Conservation (phyloP, 2,797 vertebrate species). For the Chrysolophus pictus region DNA sequence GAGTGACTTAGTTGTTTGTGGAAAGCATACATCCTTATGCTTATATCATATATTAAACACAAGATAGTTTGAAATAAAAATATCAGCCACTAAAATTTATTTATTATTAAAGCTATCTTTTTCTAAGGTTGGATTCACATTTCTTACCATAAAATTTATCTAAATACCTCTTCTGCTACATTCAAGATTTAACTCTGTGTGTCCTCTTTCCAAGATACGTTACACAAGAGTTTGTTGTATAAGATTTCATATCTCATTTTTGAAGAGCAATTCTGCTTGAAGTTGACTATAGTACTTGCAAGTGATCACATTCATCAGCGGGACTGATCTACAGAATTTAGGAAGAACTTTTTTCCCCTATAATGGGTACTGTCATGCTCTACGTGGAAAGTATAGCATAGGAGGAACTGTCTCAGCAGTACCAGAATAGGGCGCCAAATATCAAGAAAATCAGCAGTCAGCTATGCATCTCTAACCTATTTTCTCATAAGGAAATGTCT, state of each 20-base stretch:
- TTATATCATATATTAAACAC: neutral
- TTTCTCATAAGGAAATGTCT: neutral
- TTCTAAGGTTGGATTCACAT: neutral
- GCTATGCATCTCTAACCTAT: neutral
- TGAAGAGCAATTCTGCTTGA: neutral
- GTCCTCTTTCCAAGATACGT: neutral
- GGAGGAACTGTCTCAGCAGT: neutral
- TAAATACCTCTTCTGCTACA: neutral
- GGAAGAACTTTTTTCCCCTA: neutral
- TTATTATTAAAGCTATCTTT: neutral
- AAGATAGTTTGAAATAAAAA: neutral
- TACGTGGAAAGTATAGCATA: accelerated
- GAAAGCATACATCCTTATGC: neutral
- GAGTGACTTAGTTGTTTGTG: neutral
- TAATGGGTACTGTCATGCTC: neutral
- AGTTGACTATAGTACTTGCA: neutral
- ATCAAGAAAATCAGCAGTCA: neutral
- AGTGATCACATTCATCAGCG: neutral
- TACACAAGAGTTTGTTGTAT: no score
- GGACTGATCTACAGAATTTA: neutral
- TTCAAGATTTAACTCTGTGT: neutral
- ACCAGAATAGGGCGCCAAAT: neutral
- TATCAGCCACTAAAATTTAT: neutral
- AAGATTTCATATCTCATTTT: neutral
- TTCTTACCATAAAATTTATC: neutral